Percentiles rank a stretch among this genome's conserved stretches.
phyloP scores from a whole-genome alignment of 2,888 invertebrate species.

The Piscicola geometra region DNA sequence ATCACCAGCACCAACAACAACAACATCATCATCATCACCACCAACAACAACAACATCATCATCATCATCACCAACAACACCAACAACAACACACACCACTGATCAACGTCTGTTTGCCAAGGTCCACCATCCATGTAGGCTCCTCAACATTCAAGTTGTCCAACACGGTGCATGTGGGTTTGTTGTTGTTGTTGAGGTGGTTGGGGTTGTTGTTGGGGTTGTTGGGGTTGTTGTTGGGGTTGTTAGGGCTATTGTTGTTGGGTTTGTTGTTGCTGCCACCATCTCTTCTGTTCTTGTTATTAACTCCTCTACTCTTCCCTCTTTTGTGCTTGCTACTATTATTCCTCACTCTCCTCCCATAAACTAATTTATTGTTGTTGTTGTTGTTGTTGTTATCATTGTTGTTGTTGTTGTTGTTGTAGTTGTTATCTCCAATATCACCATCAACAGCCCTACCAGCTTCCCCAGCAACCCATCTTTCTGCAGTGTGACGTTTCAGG shows the following conservation, averaged over 20 bases:
- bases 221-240: slow-evolving; percentile 44
- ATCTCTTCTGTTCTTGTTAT: neutral
- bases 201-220: neutral
- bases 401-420: neutral
- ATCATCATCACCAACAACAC: no score
- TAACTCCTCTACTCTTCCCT: neutral
- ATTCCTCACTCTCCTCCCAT: no score
- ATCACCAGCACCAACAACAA: no score
- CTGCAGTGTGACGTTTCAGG: slow-evolving; percentile 55
- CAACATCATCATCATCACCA: no score
- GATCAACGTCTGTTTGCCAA: slow-evolving; percentile 55
- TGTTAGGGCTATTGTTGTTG: neutral
- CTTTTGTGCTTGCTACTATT: neutral
- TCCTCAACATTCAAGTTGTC: slow-evolving; percentile 60
- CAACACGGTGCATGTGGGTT: slow-evolving; percentile 57
- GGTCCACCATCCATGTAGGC: slow-evolving; percentile 60
- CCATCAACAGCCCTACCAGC: slow-evolving; percentile 60
- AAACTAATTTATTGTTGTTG: no score
- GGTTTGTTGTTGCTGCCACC: neutral
- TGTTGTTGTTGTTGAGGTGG: neutral
- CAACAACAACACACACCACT: slow-evolving; percentile 48
- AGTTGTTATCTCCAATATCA: slow-evolving; percentile 52
- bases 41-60: no score
- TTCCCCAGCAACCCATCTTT: slow-evolving; percentile 49
- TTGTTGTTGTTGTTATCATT: no score